These are phyloP conservation scores for Anarsia innoxiella DNA, from an alignment of 2,888 invertebrate species.

Conservation along the genomic window DNA sequence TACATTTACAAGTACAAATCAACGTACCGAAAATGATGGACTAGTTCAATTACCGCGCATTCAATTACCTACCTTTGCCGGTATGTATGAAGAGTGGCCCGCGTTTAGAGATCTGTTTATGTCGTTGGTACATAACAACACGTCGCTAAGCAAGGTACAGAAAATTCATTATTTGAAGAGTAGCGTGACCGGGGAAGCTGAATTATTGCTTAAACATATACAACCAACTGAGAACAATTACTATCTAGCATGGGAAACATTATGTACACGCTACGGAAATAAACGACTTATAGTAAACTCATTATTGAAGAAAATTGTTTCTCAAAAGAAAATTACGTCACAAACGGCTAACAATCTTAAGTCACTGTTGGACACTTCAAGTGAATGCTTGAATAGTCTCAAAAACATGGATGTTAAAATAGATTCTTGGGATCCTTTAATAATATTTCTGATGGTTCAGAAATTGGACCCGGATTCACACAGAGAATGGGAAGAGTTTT, in stretches of 20 bases:
- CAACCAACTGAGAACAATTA: conserved; percentile 11
- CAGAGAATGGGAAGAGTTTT: too few relatives aligned
- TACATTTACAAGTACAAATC: too few relatives aligned
- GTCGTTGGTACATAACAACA: conserved; percentile 10
- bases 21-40: too few relatives aligned
- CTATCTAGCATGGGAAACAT: conserved; percentile 9
- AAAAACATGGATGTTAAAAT: too few relatives aligned
- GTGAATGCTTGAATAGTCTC: conserved; percentile 13
- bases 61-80: conserved; percentile 7
- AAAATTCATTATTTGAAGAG: conserved; percentile 14
- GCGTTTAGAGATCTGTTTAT: conserved; percentile 8
- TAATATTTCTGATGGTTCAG: too few relatives aligned
- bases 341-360: conserved; percentile 11
- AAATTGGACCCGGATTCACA: too few relatives aligned
- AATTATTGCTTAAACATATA: conserved; percentile 12
- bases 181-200: conserved; percentile 13
- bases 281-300: conserved; percentile 14
- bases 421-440: too few relatives aligned
- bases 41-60: conserved; percentile 11
- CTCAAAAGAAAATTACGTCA: conserved; percentile 10
- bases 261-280: conserved; percentile 9
- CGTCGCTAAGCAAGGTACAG: conserved; percentile 8
- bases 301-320: conserved; percentile 14
- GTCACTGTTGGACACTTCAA: conserved; percentile 12
- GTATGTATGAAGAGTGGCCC: conserved; percentile 8